Percentiles rank a stretch among this genome's conserved stretches.
phyloP scores from a whole-genome alignment of 2,113 vertebrate species.

The Phoxinus phoxinus region DNA sequence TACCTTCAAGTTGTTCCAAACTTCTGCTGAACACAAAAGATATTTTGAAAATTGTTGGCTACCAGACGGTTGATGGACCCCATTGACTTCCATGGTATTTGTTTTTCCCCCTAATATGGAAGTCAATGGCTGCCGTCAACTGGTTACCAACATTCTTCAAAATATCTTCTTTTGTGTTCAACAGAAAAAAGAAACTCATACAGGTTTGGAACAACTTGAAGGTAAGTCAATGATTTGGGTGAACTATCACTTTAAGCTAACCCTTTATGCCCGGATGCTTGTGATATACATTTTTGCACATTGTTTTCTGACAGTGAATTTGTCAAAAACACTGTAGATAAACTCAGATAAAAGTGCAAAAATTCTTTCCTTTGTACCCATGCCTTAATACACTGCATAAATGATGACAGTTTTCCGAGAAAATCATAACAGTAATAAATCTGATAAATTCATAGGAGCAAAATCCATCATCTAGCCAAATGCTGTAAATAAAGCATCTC shows the following conservation, averaged over 20 bases:
- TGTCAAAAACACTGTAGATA: background rate
- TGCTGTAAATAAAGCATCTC: background rate
- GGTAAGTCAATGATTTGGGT: background rate
- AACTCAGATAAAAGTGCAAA: background rate
- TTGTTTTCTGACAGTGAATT: background rate
- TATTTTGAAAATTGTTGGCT: too few relatives aligned
- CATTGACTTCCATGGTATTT: too few relatives aligned
- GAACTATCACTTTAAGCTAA: background rate
- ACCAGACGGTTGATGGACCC: too few relatives aligned
- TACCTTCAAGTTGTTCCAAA: too few relatives aligned
- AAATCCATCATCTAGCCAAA: slow-evolving; percentile 1
- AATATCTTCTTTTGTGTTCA: too few relatives aligned
- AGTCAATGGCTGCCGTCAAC: too few relatives aligned
- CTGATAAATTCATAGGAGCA: background rate
- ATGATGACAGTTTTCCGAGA: background rate
- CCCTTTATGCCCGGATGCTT: background rate
- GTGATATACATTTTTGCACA: background rate
- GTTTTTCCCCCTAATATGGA: too few relatives aligned
- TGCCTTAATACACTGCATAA: background rate
- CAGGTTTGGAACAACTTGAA: too few relatives aligned
- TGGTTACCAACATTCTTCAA: too few relatives aligned
- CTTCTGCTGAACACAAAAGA: too few relatives aligned
- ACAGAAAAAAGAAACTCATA: too few relatives aligned
- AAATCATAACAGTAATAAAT: slow-evolving; percentile 24
- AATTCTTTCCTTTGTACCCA: background rate